Base-by-base conservation (phyloP, 2,888 invertebrate species). In the Petrophora chlorosata region DNA sequence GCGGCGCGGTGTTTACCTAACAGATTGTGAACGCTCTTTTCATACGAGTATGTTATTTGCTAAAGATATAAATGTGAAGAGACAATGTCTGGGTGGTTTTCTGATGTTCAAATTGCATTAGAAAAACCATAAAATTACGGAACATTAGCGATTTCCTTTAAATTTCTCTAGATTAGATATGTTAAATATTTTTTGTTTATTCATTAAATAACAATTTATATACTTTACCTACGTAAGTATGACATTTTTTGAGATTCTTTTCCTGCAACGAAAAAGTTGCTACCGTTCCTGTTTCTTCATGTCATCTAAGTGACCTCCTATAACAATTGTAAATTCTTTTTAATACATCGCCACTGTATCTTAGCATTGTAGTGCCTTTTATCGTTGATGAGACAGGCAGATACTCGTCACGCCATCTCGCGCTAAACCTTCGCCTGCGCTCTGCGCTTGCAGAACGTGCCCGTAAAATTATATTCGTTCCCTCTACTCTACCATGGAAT, bases 401-500 rank as follows among this genome's bases (percentile, higher is more conserved):
- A 54, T 47, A 54, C 49, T 38, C 44, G 41, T 58, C 54, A 50
- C 54, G 49, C 49, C 25, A 54, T 50, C 25, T 38, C 10, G 30
- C 7, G n/a, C 19, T 17, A 28, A 26, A 19, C 28, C 5, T 53
- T 59, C 67, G 62, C 15, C 29, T 14, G 12, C 28, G 5, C n/a
- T 3, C 9, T 13, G 8, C 2, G 1, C 25, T 9, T n/a, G n/a
- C 14, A 3, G 19, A 9, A 75, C 16, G 36, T 26, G 33, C 22
- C 13, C 5, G 4, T 17, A 29, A 48, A 42, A 48, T 36, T 78
- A 77, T 76, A 78, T 73, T 65, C 53, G 65, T 69, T 71, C 72
- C 68, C 70, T 69, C 67, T 69, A 58, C 60, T 63, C 56, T 60
- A 65, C 67, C 73, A 74, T 81, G 72, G 76, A 73, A 79, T 68